Percentiles rank a stretch among this genome's conserved stretches.
These are phyloP conservation scores for Drosophila koepferae DNA, from an alignment of 2,888 invertebrate genomes.

Conservation along the genomic window DNA sequence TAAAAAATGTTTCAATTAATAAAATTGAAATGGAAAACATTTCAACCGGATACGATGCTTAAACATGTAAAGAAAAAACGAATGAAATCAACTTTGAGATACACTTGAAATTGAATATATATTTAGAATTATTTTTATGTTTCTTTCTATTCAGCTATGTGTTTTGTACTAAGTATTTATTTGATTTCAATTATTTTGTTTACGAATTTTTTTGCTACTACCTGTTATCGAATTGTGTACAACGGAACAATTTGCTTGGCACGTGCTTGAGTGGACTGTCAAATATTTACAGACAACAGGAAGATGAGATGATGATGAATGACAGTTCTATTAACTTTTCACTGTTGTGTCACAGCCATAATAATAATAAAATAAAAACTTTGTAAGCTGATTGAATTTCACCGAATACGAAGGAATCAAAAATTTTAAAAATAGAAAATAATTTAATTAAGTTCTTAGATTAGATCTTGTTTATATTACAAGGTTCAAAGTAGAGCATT, in stretches of 20 bases:
- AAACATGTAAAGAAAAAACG: background rate
- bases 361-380: background rate
- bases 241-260: slow-evolving; percentile 13
- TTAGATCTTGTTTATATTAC: too few relatives aligned
- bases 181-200: background rate
- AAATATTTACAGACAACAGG: slow-evolving; percentile 13
- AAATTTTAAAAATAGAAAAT: background rate
- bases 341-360: background rate
- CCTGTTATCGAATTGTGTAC: slow-evolving; percentile 8
- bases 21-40: slow-evolving; percentile 24
- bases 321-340: slow-evolving; percentile 20
- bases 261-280: slow-evolving; percentile 22
- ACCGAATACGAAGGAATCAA: too few relatives aligned
- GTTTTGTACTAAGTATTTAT: background rate
- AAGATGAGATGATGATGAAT: slow-evolving; percentile 15
- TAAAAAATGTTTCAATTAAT: slow-evolving; percentile 43
- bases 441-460: background rate
- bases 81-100: background rate
- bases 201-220: background rate
- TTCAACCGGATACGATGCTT: background rate
- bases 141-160: background rate
- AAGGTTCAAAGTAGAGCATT: too few relatives aligned
- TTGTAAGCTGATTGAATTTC: background rate
- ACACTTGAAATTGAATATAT: slow-evolving; percentile 7
- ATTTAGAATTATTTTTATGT: background rate